Evolutionary conservation across 2,888 invertebrate species (phyloP), one percentile per base, ranked within the genome.

Genomic region (Chloroclystis v-ata): DNA sequence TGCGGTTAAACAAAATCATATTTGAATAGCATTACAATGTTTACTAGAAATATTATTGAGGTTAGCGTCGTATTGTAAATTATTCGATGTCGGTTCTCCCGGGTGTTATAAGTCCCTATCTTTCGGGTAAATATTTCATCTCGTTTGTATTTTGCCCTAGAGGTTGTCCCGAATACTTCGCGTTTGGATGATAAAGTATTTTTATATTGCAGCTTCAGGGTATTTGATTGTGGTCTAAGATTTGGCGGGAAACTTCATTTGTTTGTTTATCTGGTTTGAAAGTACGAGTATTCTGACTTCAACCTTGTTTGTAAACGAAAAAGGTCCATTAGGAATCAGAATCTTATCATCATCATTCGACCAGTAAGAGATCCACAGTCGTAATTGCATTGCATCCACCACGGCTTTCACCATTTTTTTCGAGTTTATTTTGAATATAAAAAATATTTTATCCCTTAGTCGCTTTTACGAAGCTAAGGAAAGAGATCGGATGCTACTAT

Each of bases 11-110:
- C 49, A 47, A 57, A 53, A 49, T 52, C n/a, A 43, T 47, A 51
- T 55, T 53, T 42, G 43, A 51, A 53, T 51, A 53, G 42, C 51
- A 46, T 57, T 45, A 51, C 38, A 13, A 26, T 56, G 47, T 58
- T 56, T 50, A 56, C 50, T 26, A 43, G 41, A 50, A 49, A 32
- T 32, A 47, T 54, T 46, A 50, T 39, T 47, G 42, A 53, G 51
- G 48, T 49, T 52, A 51, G 40, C 37, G 3, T 12, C 37, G 14
- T 40, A 33, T 28, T 49, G 32, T 28, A 33, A 45, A 14, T 29
- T 45, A 50, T 50, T 39, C 39, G 29, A 38, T 33, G 40, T 33
- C 16, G 37, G 28, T 42, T 29, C 46, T 30, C 46, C 30, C 10
- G 45, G 42, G 46, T 35, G 42, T 30, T 35, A 42, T 43, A 48